Conservation (phyloP, 2,888 invertebrate species). For the Bedellia somnulentella region DNA sequence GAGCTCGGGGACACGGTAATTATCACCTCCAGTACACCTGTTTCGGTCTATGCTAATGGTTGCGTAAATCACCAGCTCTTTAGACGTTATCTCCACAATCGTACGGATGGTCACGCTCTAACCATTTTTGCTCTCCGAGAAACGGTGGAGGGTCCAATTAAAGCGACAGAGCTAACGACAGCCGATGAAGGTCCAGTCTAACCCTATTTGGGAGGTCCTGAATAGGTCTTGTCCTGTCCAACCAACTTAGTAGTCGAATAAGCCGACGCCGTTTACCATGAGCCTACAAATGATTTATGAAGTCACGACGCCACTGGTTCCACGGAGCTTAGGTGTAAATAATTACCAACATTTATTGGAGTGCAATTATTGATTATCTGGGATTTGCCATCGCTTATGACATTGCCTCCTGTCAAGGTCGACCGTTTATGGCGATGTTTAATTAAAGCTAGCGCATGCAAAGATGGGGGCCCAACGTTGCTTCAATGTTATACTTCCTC, state of each 20-base stretch:
- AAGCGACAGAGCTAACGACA: constrained; percentile 8
- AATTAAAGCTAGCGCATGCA: constrained; percentile 33
- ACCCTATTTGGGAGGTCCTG: constrained; percentile 14
- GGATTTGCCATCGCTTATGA: constrained; percentile 24
- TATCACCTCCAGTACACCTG: constrained; percentile 32
- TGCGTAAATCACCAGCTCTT: constrained; percentile 14
- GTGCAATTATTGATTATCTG: constrained; percentile 15
- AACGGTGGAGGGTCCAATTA: constrained; percentile 16
- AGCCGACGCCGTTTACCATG: too few relatives aligned
- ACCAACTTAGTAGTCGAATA: too few relatives aligned
- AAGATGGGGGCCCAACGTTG: constrained; percentile 11
- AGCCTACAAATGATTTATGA: too few relatives aligned
- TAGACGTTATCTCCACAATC: constrained; percentile 11
- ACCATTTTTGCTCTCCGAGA: constrained; percentile 13
- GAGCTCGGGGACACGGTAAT: constrained; percentile 24
- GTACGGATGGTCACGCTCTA: constrained; percentile 15
- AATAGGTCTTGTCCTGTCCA: too few relatives aligned
- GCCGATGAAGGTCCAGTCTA: constrained; percentile 6
- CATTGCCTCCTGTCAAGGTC: constrained; percentile 27
- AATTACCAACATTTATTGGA: too few relatives aligned
- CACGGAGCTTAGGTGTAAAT: too few relatives aligned
- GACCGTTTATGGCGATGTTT: constrained; percentile 29
- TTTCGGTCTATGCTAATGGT: constrained; percentile 23
- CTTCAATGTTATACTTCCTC: constrained; percentile 25
- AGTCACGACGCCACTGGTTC: too few relatives aligned